Percentiles rank a stretch among this genome's conserved stretches.
phyloP scores from a whole-genome alignment of 2,888 invertebrate genomes.

The Caenorhabditis plicata region DNA sequence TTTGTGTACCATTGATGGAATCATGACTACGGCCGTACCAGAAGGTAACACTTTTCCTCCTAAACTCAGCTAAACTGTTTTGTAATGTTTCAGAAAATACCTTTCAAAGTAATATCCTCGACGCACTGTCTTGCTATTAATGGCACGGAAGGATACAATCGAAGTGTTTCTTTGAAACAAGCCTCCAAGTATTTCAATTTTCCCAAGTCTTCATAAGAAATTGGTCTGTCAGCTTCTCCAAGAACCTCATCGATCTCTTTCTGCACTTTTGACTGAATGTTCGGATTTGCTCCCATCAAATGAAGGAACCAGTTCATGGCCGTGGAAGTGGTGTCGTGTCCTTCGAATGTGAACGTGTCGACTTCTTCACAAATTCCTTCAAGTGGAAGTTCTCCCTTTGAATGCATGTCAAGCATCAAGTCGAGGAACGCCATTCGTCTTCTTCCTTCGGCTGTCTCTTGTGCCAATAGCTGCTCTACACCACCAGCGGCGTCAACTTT shows the following conservation, averaged over 20 bases:
- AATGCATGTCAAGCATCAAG: slow-evolving; percentile 66
- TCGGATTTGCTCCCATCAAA: slow-evolving; percentile 79
- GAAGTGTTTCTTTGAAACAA: slow-evolving; percentile 60
- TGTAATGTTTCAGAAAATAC: slow-evolving; percentile 26
- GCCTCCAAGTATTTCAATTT: slow-evolving; percentile 68
- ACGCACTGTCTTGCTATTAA: slow-evolving; percentile 59
- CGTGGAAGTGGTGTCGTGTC: slow-evolving; percentile 82
- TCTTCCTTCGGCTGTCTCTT: slow-evolving; percentile 46
- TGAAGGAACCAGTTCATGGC: slow-evolving; percentile 85
- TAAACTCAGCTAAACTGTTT: slow-evolving; percentile 33
- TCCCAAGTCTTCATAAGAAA: slow-evolving; percentile 68
- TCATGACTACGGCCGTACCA: slow-evolving; percentile 65
- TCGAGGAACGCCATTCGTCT: slow-evolving; percentile 67
- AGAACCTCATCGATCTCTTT: slow-evolving; percentile 66
- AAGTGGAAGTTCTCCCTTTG: slow-evolving; percentile 58
- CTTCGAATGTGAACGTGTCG: slow-evolving; percentile 65
- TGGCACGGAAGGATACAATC: slow-evolving; percentile 64
- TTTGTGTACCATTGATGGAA: slow-evolving; percentile 66
- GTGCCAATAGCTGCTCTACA: slow-evolving; percentile 42
- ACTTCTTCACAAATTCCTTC: slow-evolving; percentile 64
- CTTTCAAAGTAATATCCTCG: slow-evolving; percentile 60
- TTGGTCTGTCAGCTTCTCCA: slow-evolving; percentile 59
- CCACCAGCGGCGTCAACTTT: slow-evolving; percentile 54
- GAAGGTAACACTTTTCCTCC: slow-evolving; percentile 57
- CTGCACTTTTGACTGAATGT: slow-evolving; percentile 75